Evolutionary conservation across 2,113 vertebrate genomes (phyloP).

Genomic region (Columba janthina): DNA sequence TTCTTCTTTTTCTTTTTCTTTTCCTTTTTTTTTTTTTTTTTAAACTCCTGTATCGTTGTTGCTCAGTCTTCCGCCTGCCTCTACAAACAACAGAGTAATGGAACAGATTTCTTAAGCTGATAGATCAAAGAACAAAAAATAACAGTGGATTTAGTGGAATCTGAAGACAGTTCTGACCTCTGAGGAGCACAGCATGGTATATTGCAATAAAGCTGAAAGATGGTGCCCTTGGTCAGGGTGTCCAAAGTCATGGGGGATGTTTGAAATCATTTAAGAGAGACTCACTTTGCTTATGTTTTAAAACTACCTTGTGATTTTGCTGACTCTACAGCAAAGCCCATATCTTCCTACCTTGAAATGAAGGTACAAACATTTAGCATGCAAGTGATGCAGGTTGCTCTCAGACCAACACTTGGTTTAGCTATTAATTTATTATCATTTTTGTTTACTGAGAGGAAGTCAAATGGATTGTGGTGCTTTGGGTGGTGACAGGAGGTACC

Average conservation of each 20-base stretch:
- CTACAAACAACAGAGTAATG: neutral
- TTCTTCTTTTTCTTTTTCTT: too few species aligned
- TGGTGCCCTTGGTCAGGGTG: neutral
- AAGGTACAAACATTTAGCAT: neutral
- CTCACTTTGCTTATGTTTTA: neutral
- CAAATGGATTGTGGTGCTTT: neutral
- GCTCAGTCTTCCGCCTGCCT: neutral
- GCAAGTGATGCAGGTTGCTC: neutral
- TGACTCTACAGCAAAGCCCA: neutral
- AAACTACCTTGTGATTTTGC: neutral
- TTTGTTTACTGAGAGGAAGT: neutral
- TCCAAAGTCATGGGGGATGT: neutral
- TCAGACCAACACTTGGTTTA: neutral
- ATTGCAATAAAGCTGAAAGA: neutral
- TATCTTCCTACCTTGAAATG: neutral
- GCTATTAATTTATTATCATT: neutral
- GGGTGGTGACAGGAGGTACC: neutral
- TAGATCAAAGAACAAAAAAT: neutral
- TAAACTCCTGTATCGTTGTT: neutral
- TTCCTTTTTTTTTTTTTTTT: too few species aligned
- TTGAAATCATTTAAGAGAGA: neutral
- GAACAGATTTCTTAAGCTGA: neutral
- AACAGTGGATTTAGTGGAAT: neutral
- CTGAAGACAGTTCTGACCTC: neutral
- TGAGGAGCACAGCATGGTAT: neutral